These are phyloP conservation scores for Oryzias dopingdopingensis DNA, from an alignment of 2,797 vertebrate genomes.

Conservation along the genomic window DNA sequence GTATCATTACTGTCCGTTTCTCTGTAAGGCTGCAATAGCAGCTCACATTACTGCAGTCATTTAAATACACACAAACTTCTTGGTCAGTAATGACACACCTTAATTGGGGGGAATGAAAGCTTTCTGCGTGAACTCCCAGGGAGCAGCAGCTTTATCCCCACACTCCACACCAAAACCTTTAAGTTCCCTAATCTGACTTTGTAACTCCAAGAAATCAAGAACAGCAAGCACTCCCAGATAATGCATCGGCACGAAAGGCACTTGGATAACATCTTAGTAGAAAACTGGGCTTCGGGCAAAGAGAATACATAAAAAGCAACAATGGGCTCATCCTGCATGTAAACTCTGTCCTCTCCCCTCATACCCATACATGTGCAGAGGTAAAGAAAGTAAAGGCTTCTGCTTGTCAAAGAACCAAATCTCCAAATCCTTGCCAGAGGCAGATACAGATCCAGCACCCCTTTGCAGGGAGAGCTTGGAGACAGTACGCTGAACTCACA, in stretches of 20 bases:
- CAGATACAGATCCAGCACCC: constrained; percentile 52
- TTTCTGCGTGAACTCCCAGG: constrained; percentile 3
- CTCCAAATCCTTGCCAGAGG: constrained; percentile 66
- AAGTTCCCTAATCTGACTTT: constrained; percentile 43
- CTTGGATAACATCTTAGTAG: constrained; percentile 65
- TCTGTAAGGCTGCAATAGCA: constrained; percentile 5
- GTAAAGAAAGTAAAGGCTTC: constrained; percentile 58
- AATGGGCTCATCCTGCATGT: constrained; percentile 62
- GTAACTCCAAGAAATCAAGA: constrained; percentile 60
- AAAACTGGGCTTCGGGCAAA: constrained; percentile 57
- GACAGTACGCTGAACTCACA: constrained; percentile 39
- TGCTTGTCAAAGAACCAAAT: constrained; percentile 61
- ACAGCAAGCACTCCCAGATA: constrained; percentile 50
- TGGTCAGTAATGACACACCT: constrained; percentile 5
- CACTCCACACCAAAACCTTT: constrained; percentile 12
- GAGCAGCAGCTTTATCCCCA: constrained; percentile 22
- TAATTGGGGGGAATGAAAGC: constrained; percentile 3
- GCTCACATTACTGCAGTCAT: constrained; percentile 10
- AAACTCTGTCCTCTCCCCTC: constrained; percentile 28
- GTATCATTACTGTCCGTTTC: not conserved
- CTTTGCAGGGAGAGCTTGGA: constrained; percentile 49
- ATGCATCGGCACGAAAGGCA: constrained; percentile 49
- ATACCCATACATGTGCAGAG: constrained; percentile 37
- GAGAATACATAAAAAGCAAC: constrained; percentile 62
- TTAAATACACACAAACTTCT: constrained; percentile 5